Evolutionary conservation across 2,888 invertebrate genomes (phyloP).

Genomic region (Monopis laevigella): DNA sequence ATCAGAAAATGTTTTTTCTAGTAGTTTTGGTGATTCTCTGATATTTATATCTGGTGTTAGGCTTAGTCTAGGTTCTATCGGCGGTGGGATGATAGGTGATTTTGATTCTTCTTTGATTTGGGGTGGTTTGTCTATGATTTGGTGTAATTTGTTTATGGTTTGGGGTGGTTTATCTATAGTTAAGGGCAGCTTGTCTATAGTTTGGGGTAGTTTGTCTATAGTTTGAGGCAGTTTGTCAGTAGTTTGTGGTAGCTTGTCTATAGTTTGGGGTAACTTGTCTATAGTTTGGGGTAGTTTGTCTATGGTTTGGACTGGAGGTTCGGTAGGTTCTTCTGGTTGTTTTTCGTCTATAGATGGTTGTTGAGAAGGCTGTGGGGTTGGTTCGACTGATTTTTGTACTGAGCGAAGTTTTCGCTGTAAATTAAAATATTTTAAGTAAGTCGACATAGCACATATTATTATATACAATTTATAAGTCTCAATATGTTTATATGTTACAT

Average conservation of each 20-base stretch:
- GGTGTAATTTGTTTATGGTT: constrained; percentile 19
- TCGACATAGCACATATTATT: too few species aligned
- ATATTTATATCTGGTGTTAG: constrained; percentile 13
- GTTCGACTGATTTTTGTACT: constrained; percentile 66
- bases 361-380: constrained; percentile 43
- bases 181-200: constrained; percentile 15
- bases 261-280: constrained; percentile 15
- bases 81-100: constrained; percentile 13
- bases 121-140: constrained; percentile 17
- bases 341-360: constrained; percentile 44
- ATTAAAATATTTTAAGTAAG: too few species aligned
- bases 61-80: too few species aligned
- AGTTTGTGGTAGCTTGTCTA: constrained; percentile 15
- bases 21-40: constrained; percentile 25
- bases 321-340: constrained; percentile 28
- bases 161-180: constrained; percentile 17
- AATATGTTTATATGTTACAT: too few species aligned
- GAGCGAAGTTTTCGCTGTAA: constrained; percentile 73
- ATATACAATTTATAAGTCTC: too few species aligned
- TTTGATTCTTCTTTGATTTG: constrained; percentile 14
- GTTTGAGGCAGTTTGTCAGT: too few species aligned
- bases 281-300: constrained; percentile 17
- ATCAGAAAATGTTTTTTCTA: constrained; percentile 37
- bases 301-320: constrained; percentile 25
- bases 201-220: constrained; percentile 23